Conservation (phyloP, 2,113 vertebrate genomes). For the Cacatua alba region DNA sequence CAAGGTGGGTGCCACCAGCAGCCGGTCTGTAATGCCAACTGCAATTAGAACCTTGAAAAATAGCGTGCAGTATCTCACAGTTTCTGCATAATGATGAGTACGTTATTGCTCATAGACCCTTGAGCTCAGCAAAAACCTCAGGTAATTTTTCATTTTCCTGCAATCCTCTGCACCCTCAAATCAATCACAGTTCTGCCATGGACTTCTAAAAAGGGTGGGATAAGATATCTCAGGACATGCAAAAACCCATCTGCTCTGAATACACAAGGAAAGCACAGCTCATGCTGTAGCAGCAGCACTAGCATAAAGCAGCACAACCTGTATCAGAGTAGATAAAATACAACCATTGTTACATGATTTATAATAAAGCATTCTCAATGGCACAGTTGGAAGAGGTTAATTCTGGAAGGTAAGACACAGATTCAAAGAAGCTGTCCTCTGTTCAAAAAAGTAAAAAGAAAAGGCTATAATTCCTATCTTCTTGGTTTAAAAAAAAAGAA, state of each 20-base stretch:
- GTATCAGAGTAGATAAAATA: background rate
- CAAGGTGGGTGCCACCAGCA: background rate
- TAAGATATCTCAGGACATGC: background rate
- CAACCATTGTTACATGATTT: background rate
- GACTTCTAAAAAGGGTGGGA: background rate
- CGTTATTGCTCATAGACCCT: background rate
- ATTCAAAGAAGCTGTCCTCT: background rate
- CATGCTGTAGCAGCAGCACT: background rate
- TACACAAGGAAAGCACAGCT: background rate
- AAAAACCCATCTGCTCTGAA: background rate
- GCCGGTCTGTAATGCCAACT: background rate
- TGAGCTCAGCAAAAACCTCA: slow-evolving; percentile 2
- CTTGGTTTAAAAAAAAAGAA: background rate
- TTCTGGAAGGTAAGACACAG: background rate
- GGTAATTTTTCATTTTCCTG: slow-evolving; percentile 16
- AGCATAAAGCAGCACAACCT: background rate
- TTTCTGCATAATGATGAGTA: background rate
- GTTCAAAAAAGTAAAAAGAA: background rate
- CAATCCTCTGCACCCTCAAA: slow-evolving; percentile 2
- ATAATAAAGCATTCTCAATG: background rate
- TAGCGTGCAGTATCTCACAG: background rate
- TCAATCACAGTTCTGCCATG: background rate
- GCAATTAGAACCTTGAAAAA: slow-evolving; percentile 34
- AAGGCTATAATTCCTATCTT: background rate
- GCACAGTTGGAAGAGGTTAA: background rate